These are phyloP conservation scores for Sclerurus mexicanus DNA, from an alignment of 2,113 vertebrate genomes.

Conservation along the genomic window DNA sequence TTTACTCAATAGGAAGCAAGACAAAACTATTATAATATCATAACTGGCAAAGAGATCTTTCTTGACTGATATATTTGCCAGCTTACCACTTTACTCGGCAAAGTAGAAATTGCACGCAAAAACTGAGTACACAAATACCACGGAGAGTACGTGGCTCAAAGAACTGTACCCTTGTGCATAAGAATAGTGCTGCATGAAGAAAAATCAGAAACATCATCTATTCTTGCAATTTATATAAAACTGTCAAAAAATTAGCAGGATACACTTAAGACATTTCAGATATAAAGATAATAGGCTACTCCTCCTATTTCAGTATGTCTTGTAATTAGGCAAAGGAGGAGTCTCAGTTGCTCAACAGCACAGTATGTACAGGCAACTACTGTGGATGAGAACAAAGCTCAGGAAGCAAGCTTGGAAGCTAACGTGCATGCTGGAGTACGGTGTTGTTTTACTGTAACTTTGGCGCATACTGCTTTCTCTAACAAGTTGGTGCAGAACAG, in stretches of 20 bases:
- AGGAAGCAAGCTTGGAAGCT: neutral
- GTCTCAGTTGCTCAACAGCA: neutral
- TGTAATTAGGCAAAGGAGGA: neutral
- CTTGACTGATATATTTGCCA: neutral
- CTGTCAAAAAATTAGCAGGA: neutral
- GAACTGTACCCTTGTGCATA: neutral
- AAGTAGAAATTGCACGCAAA: neutral
- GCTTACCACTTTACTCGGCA: neutral
- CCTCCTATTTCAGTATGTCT: neutral
- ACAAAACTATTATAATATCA: neutral
- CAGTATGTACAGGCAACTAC: neutral
- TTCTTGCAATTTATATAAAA: neutral
- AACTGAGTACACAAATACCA: neutral
- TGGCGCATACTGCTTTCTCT: neutral
- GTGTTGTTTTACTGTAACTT: neutral
- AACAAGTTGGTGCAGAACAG: neutral
- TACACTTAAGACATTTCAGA: neutral
- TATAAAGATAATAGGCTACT: neutral
- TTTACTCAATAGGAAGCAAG: neutral
- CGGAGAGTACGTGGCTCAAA: neutral
- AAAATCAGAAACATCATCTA: neutral
- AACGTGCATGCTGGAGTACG: neutral
- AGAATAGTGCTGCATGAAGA: neutral
- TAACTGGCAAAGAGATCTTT: neutral
- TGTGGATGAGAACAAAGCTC: neutral